A percentile compares a stretch with the other conserved stretches of the same genome.
phyloP scores from a whole-genome alignment of 2,888 invertebrate genomes.

The Oligia strigilis region DNA sequence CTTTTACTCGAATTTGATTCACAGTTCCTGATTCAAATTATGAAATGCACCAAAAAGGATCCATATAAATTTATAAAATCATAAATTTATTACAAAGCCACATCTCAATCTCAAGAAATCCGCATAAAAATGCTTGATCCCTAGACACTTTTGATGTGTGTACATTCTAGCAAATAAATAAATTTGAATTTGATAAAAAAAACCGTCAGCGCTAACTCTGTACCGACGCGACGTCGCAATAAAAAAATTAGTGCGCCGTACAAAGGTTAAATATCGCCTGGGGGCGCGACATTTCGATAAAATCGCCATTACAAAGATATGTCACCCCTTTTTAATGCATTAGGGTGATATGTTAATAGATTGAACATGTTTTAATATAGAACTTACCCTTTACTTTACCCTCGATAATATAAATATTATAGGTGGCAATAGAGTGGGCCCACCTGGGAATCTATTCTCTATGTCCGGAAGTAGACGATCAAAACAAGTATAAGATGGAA shows the following conservation, averaged over 20 bases:
- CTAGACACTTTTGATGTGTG: too few relatives aligned
- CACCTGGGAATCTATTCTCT: not conserved
- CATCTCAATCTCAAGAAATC: too few relatives aligned
- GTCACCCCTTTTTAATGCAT: slow-evolving; percentile 57
- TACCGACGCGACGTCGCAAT: not conserved
- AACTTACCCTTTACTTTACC: slow-evolving; percentile 18
- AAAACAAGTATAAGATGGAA: too few relatives aligned
- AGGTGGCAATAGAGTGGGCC: not conserved
- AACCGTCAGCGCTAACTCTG: not conserved
- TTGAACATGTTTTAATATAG: slow-evolving; percentile 47
- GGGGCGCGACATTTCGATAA: slow-evolving; percentile 66
- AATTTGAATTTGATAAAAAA: not conserved
- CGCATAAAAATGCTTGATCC: too few relatives aligned
- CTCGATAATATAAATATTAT: not conserved
- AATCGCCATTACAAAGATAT: slow-evolving; percentile 54
- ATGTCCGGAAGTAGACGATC: not conserved
- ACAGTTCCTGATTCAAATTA: too few relatives aligned
- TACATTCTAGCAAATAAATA: too few relatives aligned
- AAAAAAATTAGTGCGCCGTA: slow-evolving; percentile 30
- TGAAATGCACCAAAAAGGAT: too few relatives aligned
- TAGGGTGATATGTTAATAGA: slow-evolving; percentile 47
- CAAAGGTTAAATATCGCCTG: slow-evolving; percentile 64
- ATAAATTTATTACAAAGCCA: too few relatives aligned
- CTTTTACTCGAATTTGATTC: too few relatives aligned
- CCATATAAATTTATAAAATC: too few relatives aligned